These are phyloP conservation scores for Heliconius congener DNA, from an alignment of 1,140 invertebrate genomes.

Conservation along the genomic window DNA sequence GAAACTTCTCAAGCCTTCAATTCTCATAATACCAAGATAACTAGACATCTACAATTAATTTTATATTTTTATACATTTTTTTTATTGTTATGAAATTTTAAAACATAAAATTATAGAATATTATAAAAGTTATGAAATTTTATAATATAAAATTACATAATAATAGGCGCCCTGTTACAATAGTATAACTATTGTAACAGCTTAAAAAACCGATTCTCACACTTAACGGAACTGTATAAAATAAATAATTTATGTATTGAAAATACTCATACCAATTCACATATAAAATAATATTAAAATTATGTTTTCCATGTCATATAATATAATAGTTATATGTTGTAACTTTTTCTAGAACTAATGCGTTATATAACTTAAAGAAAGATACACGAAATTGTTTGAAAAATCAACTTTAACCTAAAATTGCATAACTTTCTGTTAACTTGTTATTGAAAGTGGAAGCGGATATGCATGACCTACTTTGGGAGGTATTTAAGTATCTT, in stretches of 20 bases:
- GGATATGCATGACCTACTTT: conserved; percentile 1
- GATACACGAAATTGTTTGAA: background rate
- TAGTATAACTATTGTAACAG: background rate
- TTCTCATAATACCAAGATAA: no score
- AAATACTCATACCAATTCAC: background rate
- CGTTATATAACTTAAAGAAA: background rate
- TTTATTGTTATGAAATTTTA: no score
- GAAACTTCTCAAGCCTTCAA: no score
- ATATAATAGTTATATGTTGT: background rate
- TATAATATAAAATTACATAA: background rate
- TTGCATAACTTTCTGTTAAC: conserved; percentile 3
- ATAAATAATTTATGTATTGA: background rate
- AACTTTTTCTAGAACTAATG: background rate
- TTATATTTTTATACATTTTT: no score
- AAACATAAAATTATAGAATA: background rate
- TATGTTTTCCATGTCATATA: background rate
- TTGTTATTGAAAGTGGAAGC: conserved; percentile 14
- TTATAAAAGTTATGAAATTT: no score
- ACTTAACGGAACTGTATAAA: background rate
- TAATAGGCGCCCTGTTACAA: background rate
- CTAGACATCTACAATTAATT: no score
- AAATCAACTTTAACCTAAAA: conserved; percentile 10
- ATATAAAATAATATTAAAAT: background rate
- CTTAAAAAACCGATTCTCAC: background rate
- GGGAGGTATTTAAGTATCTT: background rate